Evolutionary conservation across 2,797 vertebrate genomes (phyloP).

Genomic region (Myiotriccus ornatus): DNA sequence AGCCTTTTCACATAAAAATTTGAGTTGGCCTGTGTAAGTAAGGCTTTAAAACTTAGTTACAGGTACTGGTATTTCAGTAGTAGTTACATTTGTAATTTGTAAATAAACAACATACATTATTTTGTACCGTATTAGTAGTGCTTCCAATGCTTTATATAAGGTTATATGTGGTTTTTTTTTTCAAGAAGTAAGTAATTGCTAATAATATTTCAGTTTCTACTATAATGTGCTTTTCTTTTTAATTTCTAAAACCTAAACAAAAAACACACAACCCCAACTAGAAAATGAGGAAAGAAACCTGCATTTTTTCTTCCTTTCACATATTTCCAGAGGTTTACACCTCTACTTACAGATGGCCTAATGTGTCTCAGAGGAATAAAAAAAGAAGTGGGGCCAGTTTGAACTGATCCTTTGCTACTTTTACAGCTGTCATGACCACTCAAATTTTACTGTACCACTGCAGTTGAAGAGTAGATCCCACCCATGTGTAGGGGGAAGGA

Average conservation of each 20-base stretch:
- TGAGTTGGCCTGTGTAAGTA: background rate
- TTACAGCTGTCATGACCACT: background rate
- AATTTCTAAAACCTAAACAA: background rate
- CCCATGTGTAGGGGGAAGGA: background rate
- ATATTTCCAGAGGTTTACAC: background rate
- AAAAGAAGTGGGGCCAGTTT: background rate
- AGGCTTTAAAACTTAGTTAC: background rate
- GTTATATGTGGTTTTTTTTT: background rate
- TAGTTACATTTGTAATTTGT: background rate
- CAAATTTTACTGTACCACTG: background rate
- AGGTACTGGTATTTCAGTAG: background rate
- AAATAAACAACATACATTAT: background rate
- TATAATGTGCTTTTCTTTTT: background rate
- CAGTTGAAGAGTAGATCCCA: background rate
- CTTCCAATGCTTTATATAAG: background rate
- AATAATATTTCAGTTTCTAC: background rate
- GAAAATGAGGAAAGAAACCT: background rate
- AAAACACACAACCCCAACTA: accelerated
- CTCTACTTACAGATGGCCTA: background rate
- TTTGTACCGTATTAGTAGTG: background rate
- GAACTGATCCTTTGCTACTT: background rate
- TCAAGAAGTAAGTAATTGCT: background rate
- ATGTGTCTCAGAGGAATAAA: background rate
- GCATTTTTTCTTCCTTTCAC: background rate
- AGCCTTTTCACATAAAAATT: background rate